Evolutionary conservation across 2,888 invertebrate genomes (phyloP).

Genomic region (Mimachlamys varia): DNA sequence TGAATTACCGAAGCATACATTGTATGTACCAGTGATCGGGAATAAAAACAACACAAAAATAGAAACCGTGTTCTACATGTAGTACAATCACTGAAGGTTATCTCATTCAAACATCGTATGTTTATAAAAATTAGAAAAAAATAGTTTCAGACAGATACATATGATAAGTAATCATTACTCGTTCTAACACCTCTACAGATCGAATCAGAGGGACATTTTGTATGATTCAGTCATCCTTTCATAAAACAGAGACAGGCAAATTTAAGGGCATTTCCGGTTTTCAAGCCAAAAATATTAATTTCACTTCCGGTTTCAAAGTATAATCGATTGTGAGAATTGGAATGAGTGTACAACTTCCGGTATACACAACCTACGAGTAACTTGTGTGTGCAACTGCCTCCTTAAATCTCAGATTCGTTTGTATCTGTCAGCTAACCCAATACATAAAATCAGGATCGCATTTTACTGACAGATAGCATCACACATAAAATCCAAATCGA

Average conservation of each 20-base stretch:
- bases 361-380: not conserved
- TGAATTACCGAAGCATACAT: too few relatives aligned
- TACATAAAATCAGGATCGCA: not conserved
- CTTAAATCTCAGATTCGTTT: not conserved
- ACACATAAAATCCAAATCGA: slow-evolving; percentile 26
- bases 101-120: too few relatives aligned
- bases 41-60: too few relatives aligned
- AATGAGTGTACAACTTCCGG: not conserved
- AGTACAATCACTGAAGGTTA: too few relatives aligned
- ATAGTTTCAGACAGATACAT: too few relatives aligned
- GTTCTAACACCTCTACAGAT: too few relatives aligned
- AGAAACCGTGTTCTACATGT: too few relatives aligned
- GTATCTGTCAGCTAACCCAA: not conserved
- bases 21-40: too few relatives aligned
- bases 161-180: too few relatives aligned
- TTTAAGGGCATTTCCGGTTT: not conserved
- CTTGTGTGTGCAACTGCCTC: not conserved
- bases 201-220: not conserved
- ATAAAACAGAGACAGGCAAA: not conserved
- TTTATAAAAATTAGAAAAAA: too few relatives aligned
- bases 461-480: slow-evolving; percentile 11
- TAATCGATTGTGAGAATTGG: not conserved
- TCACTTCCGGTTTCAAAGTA: not conserved
- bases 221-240: not conserved
- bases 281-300: not conserved